Conservation (phyloP, 92 coral and sea anemone genomes). For the Zoanthus gigantus region DNA sequence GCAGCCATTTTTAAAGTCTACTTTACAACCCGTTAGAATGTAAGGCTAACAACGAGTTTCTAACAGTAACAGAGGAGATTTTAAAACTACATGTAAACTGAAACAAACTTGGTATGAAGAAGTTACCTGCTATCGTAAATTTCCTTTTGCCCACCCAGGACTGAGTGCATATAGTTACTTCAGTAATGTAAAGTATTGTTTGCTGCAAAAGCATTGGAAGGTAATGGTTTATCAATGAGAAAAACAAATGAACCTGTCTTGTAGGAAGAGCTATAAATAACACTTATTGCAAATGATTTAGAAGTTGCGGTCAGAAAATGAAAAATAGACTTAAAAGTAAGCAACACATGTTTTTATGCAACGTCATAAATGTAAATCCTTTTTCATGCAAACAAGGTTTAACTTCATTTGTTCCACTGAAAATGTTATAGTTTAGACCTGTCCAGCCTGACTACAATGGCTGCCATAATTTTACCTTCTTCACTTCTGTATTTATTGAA, state of each 20-base stretch:
- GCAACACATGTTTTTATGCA: not conserved
- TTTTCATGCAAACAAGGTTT: not conserved
- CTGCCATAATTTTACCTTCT: too few species aligned
- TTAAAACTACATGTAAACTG: not conserved
- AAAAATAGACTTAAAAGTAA: not conserved
- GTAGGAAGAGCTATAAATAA: not conserved
- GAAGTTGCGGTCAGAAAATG: not conserved
- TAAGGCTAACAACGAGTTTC: not conserved
- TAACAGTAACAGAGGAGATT: not conserved
- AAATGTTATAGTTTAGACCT: not conserved
- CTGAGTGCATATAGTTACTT: not conserved
- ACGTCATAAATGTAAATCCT: not conserved
- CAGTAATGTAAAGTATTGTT: not conserved
- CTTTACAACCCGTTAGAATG: not conserved
- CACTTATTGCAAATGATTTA: not conserved
- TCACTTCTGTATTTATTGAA: not conserved
- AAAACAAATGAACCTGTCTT: not conserved
- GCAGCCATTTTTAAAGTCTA: not conserved
- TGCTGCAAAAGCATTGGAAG: not conserved
- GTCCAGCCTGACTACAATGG: not conserved
- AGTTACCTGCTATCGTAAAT: not conserved
- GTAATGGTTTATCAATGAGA: not conserved
- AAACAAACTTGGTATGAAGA: not conserved
- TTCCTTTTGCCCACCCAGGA: constrained; percentile 8
- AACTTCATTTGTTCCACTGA: not conserved